Conservation (phyloP, 2,888 invertebrate species). For the Hedya salicella region DNA sequence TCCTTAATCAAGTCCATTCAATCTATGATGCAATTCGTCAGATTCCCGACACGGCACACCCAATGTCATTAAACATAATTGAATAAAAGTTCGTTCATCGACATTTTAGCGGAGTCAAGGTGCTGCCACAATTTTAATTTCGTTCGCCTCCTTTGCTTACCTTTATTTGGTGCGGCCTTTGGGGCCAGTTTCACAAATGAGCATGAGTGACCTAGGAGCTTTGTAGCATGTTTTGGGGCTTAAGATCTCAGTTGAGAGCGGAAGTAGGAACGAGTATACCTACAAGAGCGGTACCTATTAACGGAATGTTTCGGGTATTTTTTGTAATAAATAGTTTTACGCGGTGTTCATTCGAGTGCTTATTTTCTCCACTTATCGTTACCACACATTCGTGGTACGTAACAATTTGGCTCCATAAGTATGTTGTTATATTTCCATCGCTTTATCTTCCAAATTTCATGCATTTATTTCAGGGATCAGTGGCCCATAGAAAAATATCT, state of each 20-base stretch:
- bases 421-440: no score
- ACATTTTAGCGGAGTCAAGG: constrained; percentile 61
- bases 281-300: not conserved
- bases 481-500: no score
- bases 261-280: not conserved
- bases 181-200: constrained; percentile 57
- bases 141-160: constrained; percentile 56
- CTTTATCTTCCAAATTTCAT: no score
- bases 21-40: constrained; percentile 33
- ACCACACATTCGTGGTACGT: no score
- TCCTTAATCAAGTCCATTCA: constrained; percentile 1
- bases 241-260: constrained; percentile 9
- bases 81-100: constrained; percentile 50
- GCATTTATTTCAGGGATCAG: no score
- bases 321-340: no score
- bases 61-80: constrained; percentile 36
- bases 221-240: constrained; percentile 9
- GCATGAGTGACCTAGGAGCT: constrained; percentile 41
- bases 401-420: no score
- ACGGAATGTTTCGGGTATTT: no score
- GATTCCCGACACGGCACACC: constrained; percentile 29
- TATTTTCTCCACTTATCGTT: no score
- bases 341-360: no score
- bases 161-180: constrained; percentile 70
- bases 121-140: constrained; percentile 53